Evolutionary conservation across 1,140 invertebrate genomes (phyloP).

Genomic region (Scaptodrosophila lebanonensis): DNA sequence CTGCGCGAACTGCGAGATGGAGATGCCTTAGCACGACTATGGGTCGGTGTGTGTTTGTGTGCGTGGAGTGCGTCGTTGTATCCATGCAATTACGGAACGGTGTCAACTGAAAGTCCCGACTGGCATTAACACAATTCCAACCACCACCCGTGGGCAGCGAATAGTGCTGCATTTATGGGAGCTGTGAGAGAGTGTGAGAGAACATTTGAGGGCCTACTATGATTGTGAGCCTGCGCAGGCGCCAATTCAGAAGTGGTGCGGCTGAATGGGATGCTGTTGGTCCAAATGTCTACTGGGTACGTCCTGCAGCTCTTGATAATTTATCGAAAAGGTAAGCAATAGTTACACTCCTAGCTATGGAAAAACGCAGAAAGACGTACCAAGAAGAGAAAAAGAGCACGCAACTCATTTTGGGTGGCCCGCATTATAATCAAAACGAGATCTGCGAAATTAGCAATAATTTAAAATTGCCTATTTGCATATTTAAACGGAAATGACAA

Average conservation of each 20-base stretch:
- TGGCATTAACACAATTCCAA: slow-evolving; percentile 62
- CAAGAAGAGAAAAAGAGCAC: too few relatives aligned
- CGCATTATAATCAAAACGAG: too few relatives aligned
- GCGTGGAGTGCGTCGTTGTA: slow-evolving; percentile 37
- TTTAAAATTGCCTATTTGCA: too few relatives aligned
- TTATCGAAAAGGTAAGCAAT: too few relatives aligned
- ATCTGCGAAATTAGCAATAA: too few relatives aligned
- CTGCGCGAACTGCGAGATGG: too few relatives aligned
- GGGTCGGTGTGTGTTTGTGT: slow-evolving; percentile 22
- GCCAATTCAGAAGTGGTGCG: neutral
- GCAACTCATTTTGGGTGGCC: too few relatives aligned
- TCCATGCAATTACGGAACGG: slow-evolving; percentile 60
- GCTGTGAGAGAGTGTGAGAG: slow-evolving; percentile 6
- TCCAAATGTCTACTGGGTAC: neutral
- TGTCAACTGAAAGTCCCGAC: slow-evolving; percentile 63
- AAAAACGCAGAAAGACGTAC: too few relatives aligned
- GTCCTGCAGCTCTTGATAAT: too few relatives aligned
- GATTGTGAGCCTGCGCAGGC: slow-evolving; percentile 21
- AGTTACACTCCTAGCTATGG: too few relatives aligned
- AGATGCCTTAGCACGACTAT: slow-evolving; percentile 35
- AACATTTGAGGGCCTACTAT: neutral
- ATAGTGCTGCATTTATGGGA: slow-evolving; percentile 28
- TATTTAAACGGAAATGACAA: too few relatives aligned
- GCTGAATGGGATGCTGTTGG: too few relatives aligned
- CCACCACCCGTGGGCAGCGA: slow-evolving; percentile 18